phyloP scores from a whole-genome alignment of 2,113 vertebrate species.

The Syrrhaptes paradoxus region DNA sequence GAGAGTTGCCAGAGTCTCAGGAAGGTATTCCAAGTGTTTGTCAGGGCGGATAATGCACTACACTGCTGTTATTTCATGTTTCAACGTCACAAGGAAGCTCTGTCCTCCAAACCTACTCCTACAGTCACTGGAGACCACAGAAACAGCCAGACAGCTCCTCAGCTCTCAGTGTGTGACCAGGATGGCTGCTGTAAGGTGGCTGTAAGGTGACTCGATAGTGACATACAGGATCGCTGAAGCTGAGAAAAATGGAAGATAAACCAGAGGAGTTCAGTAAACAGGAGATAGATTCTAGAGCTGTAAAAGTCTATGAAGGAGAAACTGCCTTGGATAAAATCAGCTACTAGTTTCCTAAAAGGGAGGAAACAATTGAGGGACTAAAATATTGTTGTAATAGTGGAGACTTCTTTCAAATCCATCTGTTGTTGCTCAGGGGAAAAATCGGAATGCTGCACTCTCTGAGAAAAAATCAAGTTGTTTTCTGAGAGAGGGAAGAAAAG shows the following conservation, averaged over 20 bases:
- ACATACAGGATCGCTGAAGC: background rate
- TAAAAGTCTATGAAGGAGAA: background rate
- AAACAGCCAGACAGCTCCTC: background rate
- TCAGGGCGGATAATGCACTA: background rate
- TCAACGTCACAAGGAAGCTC: background rate
- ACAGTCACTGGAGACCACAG: background rate
- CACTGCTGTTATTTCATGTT: background rate
- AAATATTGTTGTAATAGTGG: background rate
- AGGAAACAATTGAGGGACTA: background rate
- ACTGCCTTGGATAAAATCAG: background rate
- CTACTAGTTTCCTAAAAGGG: background rate
- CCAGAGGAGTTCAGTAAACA: background rate
- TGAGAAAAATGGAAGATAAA: background rate
- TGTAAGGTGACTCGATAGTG: background rate
- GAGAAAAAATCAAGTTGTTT: background rate
- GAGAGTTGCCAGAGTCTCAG: background rate
- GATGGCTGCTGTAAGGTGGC: too few relatives aligned
- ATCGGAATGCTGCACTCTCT: background rate
- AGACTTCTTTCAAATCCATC: slow-evolving; percentile 2
- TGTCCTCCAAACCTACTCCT: background rate
- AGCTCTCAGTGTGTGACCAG: background rate
- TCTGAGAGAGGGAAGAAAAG: background rate
- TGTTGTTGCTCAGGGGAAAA: background rate
- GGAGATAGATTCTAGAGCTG: background rate
- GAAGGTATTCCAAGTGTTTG: background rate